Conservation (phyloP, 2,888 invertebrate species). For the Nephrotoma appendiculata region DNA sequence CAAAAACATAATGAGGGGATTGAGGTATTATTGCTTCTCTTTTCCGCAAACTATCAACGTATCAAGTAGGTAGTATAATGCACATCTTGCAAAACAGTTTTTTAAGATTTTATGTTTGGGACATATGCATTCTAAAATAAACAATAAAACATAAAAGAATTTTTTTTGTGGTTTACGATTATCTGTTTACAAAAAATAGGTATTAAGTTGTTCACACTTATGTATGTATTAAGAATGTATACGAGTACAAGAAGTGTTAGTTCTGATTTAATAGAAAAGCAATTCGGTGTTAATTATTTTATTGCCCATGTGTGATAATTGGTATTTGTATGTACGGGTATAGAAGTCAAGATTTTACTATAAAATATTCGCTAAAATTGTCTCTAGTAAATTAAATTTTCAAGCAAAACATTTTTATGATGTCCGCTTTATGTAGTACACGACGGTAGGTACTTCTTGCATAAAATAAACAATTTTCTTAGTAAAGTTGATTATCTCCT, state of each 20-base stretch:
- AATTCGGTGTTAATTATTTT: not conserved
- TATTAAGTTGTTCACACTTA: not conserved
- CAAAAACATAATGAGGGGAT: not conserved
- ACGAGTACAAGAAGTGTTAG: not conserved
- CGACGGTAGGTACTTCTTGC: too few relatives aligned
- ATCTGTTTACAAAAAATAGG: not conserved
- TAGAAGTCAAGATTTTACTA: too few relatives aligned
- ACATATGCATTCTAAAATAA: not conserved
- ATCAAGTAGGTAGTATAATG: not conserved
- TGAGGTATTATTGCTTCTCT: not conserved
- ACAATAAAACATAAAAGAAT: not conserved
- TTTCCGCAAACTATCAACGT: not conserved
- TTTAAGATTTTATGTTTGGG: not conserved
- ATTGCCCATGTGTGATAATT: not conserved
- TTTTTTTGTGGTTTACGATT: not conserved
- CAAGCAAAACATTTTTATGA: too few relatives aligned
- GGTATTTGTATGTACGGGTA: too few relatives aligned
- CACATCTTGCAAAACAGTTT: not conserved
- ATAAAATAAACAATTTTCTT: too few relatives aligned
- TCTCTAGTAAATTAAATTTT: too few relatives aligned
- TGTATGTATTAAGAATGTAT: not conserved
- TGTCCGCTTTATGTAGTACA: too few relatives aligned
- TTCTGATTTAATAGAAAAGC: not conserved
- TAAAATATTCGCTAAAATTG: too few relatives aligned
- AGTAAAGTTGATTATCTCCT: not conserved